phyloP scores from a whole-genome alignment of 1,140 invertebrate genomes.

The Colletes latitarsis region DNA sequence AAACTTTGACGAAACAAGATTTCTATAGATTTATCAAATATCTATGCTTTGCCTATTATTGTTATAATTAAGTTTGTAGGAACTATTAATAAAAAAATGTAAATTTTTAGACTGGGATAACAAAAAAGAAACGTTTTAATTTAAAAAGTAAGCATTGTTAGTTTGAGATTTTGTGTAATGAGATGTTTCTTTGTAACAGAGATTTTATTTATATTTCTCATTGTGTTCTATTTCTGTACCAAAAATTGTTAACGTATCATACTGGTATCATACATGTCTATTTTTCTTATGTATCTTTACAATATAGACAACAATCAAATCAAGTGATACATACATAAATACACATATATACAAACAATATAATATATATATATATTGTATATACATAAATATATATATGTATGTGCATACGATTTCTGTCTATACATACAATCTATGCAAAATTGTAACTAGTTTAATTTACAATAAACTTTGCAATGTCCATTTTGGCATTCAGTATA shows the following conservation, averaged over 20 bases:
- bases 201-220: conserved; percentile 34
- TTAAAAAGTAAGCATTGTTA: background rate
- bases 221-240: conserved; percentile 32
- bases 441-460: conserved; percentile 55
- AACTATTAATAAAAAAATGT: background rate
- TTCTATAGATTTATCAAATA: too few relatives aligned
- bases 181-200: conserved; percentile 29
- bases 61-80: background rate
- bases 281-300: background rate
- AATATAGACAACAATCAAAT: conserved; percentile 27
- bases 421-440: conserved; percentile 36
- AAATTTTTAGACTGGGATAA: background rate
- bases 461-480: conserved; percentile 49
- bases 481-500: conserved; percentile 53
- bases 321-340: background rate
- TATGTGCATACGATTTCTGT: conserved; percentile 10
- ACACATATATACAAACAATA: background rate
- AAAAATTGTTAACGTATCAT: conserved; percentile 31
- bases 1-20: background rate
- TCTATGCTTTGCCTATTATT: background rate
- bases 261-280: background rate
- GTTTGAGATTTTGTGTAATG: background rate
- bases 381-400: background rate
- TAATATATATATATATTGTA: background rate
- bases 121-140: background rate